These are phyloP conservation scores for Otocyon megalotis DNA, from an alignment of 2,113 vertebrate genomes.

Conservation along the genomic window DNA sequence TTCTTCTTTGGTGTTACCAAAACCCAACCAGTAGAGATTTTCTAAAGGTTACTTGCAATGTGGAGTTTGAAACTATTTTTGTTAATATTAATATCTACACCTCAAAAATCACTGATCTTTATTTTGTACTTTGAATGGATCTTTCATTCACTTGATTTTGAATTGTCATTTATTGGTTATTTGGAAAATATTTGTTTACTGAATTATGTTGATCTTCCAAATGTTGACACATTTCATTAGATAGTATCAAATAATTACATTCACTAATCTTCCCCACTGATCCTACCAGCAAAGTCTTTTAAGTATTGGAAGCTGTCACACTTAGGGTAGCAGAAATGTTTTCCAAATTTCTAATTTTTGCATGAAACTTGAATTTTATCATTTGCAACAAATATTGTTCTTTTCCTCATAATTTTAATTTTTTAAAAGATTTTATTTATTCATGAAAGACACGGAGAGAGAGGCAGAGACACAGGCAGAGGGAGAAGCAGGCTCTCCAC, in stretches of 20 bases:
- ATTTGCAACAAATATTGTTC: background rate
- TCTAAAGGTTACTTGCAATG: background rate
- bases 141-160: slow-evolving; percentile 6
- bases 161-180: background rate
- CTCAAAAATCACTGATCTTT: background rate
- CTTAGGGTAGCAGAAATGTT: background rate
- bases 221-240: background rate
- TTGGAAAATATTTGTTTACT: slow-evolving; percentile 34
- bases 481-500: too few relatives aligned
- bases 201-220: background rate
- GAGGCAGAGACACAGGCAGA: too few relatives aligned
- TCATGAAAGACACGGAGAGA: too few relatives aligned
- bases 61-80: slow-evolving; percentile 41
- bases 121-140: slow-evolving; percentile 2
- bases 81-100: background rate
- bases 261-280: background rate
- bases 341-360: slow-evolving; percentile 49
- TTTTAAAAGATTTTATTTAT: too few relatives aligned
- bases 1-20: background rate
- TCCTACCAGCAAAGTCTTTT: background rate
- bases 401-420: background rate
- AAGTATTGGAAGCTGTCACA: background rate
- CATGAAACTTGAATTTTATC: background rate
- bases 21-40: slow-evolving; percentile 28
- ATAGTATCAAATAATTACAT: background rate